Percentiles rank a stretch among this genome's conserved stretches.
These are phyloP conservation scores for Ochropleura leucogaster DNA, from an alignment of 2,888 invertebrate genomes.

Conservation along the genomic window DNA sequence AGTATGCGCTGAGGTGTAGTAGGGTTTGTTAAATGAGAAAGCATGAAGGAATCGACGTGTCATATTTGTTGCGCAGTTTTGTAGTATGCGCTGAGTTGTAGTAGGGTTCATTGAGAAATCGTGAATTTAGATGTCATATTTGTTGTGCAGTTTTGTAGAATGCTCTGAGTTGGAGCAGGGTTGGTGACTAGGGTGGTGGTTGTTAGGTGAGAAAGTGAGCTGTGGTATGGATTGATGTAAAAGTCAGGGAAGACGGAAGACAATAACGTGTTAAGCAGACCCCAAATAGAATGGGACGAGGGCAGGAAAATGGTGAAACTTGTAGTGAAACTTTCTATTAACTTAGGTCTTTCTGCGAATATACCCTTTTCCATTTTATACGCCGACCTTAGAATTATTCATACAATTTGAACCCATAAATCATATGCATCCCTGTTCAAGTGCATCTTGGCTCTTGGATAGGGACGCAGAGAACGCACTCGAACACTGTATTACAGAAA, in stretches of 20 bases:
- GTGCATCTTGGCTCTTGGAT: no score
- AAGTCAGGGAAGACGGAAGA: neutral
- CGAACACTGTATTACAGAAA: constrained; percentile 46
- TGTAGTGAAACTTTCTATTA: neutral
- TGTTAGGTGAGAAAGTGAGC: neutral
- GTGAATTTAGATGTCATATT: no score
- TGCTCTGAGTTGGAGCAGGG: no score
- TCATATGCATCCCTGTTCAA: neutral
- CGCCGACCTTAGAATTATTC: neutral
- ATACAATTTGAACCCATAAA: neutral
- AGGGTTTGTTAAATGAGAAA: constrained; percentile 10
- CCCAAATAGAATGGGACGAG: no score
- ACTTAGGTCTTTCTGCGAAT: neutral
- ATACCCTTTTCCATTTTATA: neutral
- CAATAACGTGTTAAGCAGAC: no score
- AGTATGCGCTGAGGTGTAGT: constrained; percentile 9
- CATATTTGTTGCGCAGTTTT: no score
- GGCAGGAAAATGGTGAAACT: no score
- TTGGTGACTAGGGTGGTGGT: no score
- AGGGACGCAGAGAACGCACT: constrained; percentile 7
- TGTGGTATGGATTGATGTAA: neutral
- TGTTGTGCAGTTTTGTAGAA: no score
- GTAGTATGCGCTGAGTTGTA: constrained; percentile 4
- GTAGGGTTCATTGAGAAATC: neutral
- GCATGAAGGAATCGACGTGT: no score